Percentiles rank a stretch among this genome's conserved stretches.
Evolutionary conservation across 2,113 vertebrate genomes (phyloP).

Genomic region (Tragelaphus scriptus): DNA sequence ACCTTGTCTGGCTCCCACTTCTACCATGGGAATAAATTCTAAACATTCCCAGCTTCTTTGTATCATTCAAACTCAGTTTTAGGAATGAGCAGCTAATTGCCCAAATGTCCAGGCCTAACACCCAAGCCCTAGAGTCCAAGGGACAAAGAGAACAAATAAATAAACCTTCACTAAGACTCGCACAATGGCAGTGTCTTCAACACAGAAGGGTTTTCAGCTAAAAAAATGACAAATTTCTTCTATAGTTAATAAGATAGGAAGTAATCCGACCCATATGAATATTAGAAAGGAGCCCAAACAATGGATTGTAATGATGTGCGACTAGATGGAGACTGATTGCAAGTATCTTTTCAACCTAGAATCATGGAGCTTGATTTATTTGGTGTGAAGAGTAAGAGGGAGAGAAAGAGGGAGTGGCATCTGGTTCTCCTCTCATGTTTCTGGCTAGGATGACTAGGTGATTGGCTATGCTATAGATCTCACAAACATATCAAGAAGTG

Average conservation of each 20-base stretch:
- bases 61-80: not conserved
- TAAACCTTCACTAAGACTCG: not conserved
- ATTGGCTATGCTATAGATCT: not conserved
- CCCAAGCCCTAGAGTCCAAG: not conserved
- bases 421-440: not conserved
- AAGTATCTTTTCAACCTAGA: not conserved
- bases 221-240: not conserved
- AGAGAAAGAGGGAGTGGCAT: not conserved
- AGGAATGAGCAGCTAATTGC: not conserved
- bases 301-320: not conserved
- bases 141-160: not conserved
- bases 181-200: not conserved
- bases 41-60: not conserved
- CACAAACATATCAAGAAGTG: not conserved
- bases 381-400: not conserved
- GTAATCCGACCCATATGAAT: not conserved
- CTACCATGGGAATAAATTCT: not conserved
- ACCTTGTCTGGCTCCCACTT: fast-evolving
- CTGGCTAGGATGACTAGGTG: not conserved
- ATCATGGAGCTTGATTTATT: not conserved
- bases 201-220: not conserved
- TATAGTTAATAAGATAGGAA: not conserved
- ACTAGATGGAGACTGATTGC: not conserved
- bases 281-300: not conserved
- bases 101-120: not conserved